Evolutionary conservation across 2,797 vertebrate species (phyloP).

Genomic region (Sparidentex hasta): DNA sequence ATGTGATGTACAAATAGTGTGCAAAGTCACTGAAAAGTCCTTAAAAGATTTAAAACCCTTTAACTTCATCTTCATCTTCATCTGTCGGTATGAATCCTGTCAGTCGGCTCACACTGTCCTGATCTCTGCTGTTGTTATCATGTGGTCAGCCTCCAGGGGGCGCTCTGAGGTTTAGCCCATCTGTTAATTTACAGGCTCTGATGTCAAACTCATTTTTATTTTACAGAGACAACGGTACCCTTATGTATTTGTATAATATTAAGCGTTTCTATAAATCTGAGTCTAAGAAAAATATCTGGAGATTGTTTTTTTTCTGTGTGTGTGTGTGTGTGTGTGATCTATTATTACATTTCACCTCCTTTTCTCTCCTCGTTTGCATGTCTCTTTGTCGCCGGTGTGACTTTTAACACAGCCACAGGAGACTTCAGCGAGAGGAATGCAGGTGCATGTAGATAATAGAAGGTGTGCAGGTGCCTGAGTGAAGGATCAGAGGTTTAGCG

Average conservation of each 20-base stretch:
- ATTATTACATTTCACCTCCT: neutral
- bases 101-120: neutral
- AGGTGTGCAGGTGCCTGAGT: conserved; percentile 5
- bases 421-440: neutral
- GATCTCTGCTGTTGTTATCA: conserved; percentile 19
- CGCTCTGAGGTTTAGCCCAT: neutral
- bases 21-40: neutral
- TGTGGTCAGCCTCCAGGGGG: conserved; percentile 18
- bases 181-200: neutral
- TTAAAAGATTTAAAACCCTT: neutral
- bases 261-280: conserved; percentile 56
- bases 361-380: conserved; percentile 21
- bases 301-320: neutral
- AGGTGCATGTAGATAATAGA: neutral
- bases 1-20: neutral
- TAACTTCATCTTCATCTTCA: too few species aligned
- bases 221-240: neutral
- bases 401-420: neutral
- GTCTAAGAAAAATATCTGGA: neutral
- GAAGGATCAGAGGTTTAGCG: conserved; percentile 2
- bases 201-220: conserved; percentile 1
- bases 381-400: neutral
- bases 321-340: neutral
- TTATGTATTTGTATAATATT: conserved; percentile 40
- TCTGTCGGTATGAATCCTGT: neutral